Evolutionary conservation across 1,140 invertebrate genomes (phyloP).

Genomic region (Rhynchophorus ferrugineus): DNA sequence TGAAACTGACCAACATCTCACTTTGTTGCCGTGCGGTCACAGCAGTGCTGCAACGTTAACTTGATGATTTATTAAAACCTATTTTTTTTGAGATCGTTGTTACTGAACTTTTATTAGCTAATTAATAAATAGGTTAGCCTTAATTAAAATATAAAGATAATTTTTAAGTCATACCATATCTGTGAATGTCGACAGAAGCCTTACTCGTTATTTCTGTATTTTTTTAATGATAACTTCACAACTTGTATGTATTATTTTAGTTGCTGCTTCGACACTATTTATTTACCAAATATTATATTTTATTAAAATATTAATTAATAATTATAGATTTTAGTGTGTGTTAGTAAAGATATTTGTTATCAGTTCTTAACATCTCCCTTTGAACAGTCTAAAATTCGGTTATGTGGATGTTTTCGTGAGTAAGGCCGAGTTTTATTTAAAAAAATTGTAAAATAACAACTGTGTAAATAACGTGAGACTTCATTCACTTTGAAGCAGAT

Average conservation of each 20-base stretch:
- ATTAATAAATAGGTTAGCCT: slow-evolving; percentile 38
- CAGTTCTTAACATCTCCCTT: slow-evolving; percentile 7
- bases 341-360: slow-evolving; percentile 26
- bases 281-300: slow-evolving; percentile 33
- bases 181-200: slow-evolving; percentile 35
- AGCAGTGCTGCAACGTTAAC: slow-evolving; percentile 40
- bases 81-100: slow-evolving; percentile 33
- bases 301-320: slow-evolving; percentile 23
- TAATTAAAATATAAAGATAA: slow-evolving; percentile 35
- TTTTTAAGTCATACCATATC: slow-evolving; percentile 39
- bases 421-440: slow-evolving; percentile 22
- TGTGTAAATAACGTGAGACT: slow-evolving; percentile 13
- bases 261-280: slow-evolving; percentile 30
- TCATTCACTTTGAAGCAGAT: slow-evolving; percentile 14
- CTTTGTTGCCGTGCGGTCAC: slow-evolving; percentile 41
- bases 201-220: slow-evolving; percentile 33
- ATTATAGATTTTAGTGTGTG: slow-evolving; percentile 31
- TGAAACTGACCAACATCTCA: slow-evolving; percentile 42
- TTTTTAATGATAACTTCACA: slow-evolving; percentile 17
- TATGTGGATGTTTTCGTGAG: slow-evolving; percentile 11
- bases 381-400: background rate
- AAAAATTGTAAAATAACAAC: slow-evolving; percentile 8
- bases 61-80: slow-evolving; percentile 31
- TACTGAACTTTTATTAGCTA: slow-evolving; percentile 37
- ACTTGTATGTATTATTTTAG: slow-evolving; percentile 20